Evolutionary conservation across 1,140 invertebrate genomes (phyloP), one percentile per base, ranked within the genome.

Genomic region (Andricus grossulariae): DNA sequence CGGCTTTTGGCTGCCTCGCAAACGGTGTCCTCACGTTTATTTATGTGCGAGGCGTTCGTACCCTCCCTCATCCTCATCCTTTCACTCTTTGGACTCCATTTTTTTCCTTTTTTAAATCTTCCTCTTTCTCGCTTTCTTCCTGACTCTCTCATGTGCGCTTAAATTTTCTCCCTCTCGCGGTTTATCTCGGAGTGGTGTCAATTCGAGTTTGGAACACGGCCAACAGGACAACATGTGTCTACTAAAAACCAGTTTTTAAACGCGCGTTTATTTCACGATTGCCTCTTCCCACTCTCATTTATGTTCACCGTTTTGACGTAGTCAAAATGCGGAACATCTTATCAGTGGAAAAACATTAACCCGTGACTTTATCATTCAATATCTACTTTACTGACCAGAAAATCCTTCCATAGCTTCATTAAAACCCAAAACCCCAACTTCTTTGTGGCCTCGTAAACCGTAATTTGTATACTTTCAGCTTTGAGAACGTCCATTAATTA

Each of bases 231-330:
- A 88, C 83, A 85, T 78, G 86, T 88, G 85, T 89, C 88, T 90
- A 89, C 88, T 89, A 87, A 88, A 90, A 89, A 90, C 89, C 89
- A 87, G 89, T 90, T 90, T 88, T 89, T 87, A 87, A 85, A 86
- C 85, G 83, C 83, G 72, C 84, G 83, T 89, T 88, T 88, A 89
- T 88, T 89, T 84, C 81, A 79, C 82, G 80, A 72, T 81, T 79
- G 75, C 80, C 55, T 75, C 76, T 60, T 76, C 77, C 79, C 80
- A 79, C 80, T 76, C 79, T 79, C 74, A 75, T 57, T 3, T 10
- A 12, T 57, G 10, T 57, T 11, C 19, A 57, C 55, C 55, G 19
- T 57, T 57, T 57, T 57, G 55, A 57, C 55, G 25, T 57, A 15
- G 19, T 57, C 19, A 45, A 45, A 45, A 45, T 45, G 39, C 39